Evolutionary conservation across 2,888 invertebrate genomes (phyloP), one percentile per base, ranked within the genome.

Genomic region (Campoplex nolae): DNA sequence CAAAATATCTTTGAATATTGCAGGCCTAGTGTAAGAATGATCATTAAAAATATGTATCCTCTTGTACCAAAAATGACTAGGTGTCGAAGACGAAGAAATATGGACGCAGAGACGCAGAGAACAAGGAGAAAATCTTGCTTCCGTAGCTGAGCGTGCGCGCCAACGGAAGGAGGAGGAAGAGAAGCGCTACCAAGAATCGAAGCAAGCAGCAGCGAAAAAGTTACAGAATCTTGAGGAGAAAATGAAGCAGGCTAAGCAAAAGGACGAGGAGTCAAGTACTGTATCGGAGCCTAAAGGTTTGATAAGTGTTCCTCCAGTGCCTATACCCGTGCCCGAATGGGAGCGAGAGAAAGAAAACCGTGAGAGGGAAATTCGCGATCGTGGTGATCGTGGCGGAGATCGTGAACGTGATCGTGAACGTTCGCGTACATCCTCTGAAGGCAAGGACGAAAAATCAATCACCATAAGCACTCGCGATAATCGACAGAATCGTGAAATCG

Each of bases 131-230:
- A 97, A 97, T 92, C 96, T 98, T 74, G 97, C 97, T 13, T 96
- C 97, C 83, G 97, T 97, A 0, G 97, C 98, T 23, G 98, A 98
- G 90, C 96, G 98, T 45, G 98, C 98, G 0, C 96, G 97, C 81
- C 97, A 97, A 92, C 96, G 98, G 45, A 97, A 98, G 91, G 98
- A 98, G 92, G 98, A 98, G 92, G 98, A 98, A 92, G 98, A 98
- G 92, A 97, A 98, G 88, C 96, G 97, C 65, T 97, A 96, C 90
- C 96, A 97, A 91, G 95, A 95, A 18, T 96, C 96, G 90, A 96
- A 95, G 93, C 94, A 95, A 89, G 95, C 95, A 11, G 95, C 96
- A 35, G 96, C 96, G 62, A 97, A 97, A 90, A 97, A 97, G 91
- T 93, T 97, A 82, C 96, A 96, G 91, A 96, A 96, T 91, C 94